Base-by-base conservation (phyloP, 2,888 invertebrate species). In the Desoria tigrina region DNA sequence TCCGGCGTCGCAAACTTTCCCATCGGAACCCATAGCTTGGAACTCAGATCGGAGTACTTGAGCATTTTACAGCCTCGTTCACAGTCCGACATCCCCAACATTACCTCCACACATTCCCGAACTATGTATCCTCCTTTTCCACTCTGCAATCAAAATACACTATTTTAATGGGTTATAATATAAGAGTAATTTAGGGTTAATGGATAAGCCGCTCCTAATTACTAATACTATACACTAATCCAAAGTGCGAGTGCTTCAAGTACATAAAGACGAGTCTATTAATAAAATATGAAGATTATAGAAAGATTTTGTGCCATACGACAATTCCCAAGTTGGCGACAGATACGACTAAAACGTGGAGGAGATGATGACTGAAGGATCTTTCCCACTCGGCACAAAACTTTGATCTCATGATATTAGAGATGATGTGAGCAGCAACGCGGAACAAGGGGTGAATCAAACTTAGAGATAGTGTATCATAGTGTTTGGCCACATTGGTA, bases 41-140 rank as follows among this genome's bases (percentile, higher is more conserved):
- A 28, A n/a, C 59, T 57, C 3, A 53, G 27, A 18, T 59, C 59
- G 1, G 65, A 37, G 23, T 54, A 42, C 32, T 68, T 65, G 3
- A 66, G 63, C 24, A 74, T 60, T 18, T 66, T 66, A 6, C 57
- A 61, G 1, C 63, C 71, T 9, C 61, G 60, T 6, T 66, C 57
- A 26, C 60, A 58, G n/a, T 57, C 63, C 7, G 69, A 65, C 53
- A 75, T 49, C 7, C 68, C 42, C 4, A 72, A 69, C 14, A 75
- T 45, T 14, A 67, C 66, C 32, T 66, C 50, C n/a, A 75, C 39
- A 37, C 72, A 72, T 50, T 73, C 70, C 1, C 63, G 28, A 14
- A 74, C 71, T 2, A 75, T 71, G 51, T 73, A 61, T 0, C 69
- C 61, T 0, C 66, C 68, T 45, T 68, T 70, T 28, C 63, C 61